Evolutionary conservation across 2,797 vertebrate genomes (phyloP), one percentile per base, ranked within the genome.

Genomic region (Myripristis murdjan): DNA sequence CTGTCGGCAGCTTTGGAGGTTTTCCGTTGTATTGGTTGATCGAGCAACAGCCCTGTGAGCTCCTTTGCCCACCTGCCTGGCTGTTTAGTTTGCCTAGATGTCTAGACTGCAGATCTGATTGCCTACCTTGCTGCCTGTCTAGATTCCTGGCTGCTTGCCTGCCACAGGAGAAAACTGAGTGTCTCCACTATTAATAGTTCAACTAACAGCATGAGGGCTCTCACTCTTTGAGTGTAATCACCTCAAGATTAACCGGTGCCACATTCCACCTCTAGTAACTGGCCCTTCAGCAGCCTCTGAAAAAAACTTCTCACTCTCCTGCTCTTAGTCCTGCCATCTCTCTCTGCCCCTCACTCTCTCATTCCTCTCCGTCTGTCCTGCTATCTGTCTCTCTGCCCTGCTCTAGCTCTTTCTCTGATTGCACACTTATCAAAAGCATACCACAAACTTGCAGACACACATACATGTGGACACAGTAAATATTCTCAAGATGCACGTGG

Each of bases 101-200:
- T 41, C 66, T 53, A 51, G 63, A 39, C 73, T 12, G 2, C 57
- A 58, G 75, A 70, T 75, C 31, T 39, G 54, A 5, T 20, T 48
- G 46, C 18, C 44, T 49, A 47, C 20, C 51, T 70, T 58, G 76
- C 75, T 64, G 80, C 44, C 82, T 82, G 77, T 87, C 74, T 74
- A 15, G 49, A 64, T 58, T 72, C 69, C 68, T 81, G 59, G 71
- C 62, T 62, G 73, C 68, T 69, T 79, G 71, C 58, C 33, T 57
- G 26, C 61, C 62, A 59, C 77, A 63, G 64, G 64, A 64, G 73
- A 79, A 80, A 80, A 73, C 72, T 65, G 64, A 82, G 81, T 77
- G 75, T 73, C 64, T 82, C 70, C 49, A 68, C 84, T 91, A 91
- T 89, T 85, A 81, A 89, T 86, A 93, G 87, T 76, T 47, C 64